Conservation (phyloP, 2,797 vertebrate genomes). For the Vireo griseus region DNA sequence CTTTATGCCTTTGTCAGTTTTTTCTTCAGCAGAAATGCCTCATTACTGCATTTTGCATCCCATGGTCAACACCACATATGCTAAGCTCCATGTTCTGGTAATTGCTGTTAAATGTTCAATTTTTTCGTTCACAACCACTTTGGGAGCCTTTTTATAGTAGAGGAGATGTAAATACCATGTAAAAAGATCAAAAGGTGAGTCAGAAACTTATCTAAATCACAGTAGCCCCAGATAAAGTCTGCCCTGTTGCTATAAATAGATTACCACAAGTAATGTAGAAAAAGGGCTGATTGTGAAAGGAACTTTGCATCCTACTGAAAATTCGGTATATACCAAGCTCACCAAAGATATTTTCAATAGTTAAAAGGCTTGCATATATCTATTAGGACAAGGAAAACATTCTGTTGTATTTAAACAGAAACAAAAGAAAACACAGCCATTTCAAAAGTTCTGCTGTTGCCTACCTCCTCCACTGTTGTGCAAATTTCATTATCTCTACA, state of each 20-base stretch:
- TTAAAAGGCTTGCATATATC: not conserved
- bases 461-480: not conserved
- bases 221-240: not conserved
- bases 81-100: not conserved
- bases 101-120: not conserved
- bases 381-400: not conserved
- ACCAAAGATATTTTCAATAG: not conserved
- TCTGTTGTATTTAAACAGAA: not conserved
- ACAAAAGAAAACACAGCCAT: not conserved
- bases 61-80: not conserved
- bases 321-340: not conserved
- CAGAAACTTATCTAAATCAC: conserved; percentile 23
- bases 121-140: not conserved
- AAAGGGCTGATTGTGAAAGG: not conserved
- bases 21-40: not conserved
- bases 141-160: not conserved
- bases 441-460: not conserved
- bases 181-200: conserved; percentile 19
- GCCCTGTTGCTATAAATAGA: not conserved
- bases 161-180: not conserved
- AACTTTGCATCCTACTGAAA: not conserved
- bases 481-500: not conserved
- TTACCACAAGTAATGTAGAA: not conserved
- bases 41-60: not conserved
- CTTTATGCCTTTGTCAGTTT: not conserved